These are phyloP conservation scores for Spodoptera frugiperda DNA, from an alignment of 1,140 invertebrate species.

Conservation along the genomic window DNA sequence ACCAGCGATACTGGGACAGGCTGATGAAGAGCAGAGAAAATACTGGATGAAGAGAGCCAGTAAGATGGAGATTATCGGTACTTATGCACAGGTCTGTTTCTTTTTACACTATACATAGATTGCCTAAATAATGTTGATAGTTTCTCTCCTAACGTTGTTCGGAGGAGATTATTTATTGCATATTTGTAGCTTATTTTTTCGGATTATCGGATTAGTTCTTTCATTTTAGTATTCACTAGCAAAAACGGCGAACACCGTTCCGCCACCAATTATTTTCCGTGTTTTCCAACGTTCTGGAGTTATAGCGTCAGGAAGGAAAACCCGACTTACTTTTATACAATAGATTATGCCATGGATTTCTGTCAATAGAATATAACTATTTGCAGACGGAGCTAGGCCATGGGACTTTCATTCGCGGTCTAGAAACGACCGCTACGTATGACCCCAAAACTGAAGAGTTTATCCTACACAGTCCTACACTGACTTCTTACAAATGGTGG, in stretches of 20 bases:
- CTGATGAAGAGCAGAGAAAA: constrained; percentile 92
- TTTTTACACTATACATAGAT: no score
- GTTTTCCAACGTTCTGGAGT: no score
- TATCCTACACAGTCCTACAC: constrained; percentile 93
- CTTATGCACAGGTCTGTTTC: constrained; percentile 93
- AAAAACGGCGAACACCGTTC: no score
- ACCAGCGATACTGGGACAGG: constrained; percentile 94
- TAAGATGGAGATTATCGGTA: constrained; percentile 94
- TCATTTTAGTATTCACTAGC: background rate
- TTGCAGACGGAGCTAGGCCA: constrained; percentile 96
- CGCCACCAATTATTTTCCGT: no score
- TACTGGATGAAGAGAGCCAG: constrained; percentile 93
- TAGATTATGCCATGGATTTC: background rate
- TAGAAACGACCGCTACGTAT: constrained; percentile 97
- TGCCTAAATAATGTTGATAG: no score
- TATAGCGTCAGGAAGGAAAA: no score
- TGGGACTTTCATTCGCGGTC: constrained; percentile 95
- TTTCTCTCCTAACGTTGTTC: no score
- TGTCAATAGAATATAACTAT: background rate
- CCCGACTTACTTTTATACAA: no score
- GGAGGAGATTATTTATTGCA: no score
- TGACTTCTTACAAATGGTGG: constrained; percentile 98
- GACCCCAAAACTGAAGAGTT: constrained; percentile 95
- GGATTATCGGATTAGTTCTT: no score
- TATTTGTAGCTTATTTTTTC: no score